These are phyloP conservation scores for Drosophila parabipectinata DNA, from an alignment of 1,140 invertebrate genomes.

Conservation along the genomic window DNA sequence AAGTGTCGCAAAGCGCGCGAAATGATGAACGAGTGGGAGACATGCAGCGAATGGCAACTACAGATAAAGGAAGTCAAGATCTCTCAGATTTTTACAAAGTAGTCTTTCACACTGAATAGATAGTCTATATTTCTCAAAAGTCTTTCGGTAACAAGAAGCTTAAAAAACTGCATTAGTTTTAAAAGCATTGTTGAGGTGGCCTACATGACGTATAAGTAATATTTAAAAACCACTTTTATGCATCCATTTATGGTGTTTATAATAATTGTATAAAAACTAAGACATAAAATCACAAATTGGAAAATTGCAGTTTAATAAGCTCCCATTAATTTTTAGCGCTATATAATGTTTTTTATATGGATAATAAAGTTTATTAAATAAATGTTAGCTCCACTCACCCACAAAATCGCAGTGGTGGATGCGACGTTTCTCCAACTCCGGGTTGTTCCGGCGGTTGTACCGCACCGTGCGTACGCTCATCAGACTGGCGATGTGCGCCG, in stretches of 20 bases:
- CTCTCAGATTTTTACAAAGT: neutral
- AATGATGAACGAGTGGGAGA: conserved; percentile 68
- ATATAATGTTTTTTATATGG: neutral
- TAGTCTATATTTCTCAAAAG: too few relatives aligned
- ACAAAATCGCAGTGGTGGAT: conserved; percentile 98
- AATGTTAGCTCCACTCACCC: conserved; percentile 87
- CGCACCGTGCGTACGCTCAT: conserved; percentile 83
- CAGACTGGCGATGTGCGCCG: conserved; percentile 75
- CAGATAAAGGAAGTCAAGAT: conserved; percentile 26
- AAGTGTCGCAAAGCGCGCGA: conserved; percentile 77
- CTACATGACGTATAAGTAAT: too few relatives aligned
- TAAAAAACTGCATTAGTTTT: too few relatives aligned
- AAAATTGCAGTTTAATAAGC: neutral
- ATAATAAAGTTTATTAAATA: neutral
- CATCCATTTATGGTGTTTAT: neutral
- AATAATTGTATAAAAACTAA: neutral
- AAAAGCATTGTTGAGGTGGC: too few relatives aligned
- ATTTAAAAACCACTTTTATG: too few relatives aligned
- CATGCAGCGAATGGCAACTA: conserved; percentile 61
- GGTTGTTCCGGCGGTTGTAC: conserved; percentile 97
- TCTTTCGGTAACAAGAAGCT: too few relatives aligned
- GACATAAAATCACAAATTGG: neutral
- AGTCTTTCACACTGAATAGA: neutral
- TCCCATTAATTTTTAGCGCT: neutral
- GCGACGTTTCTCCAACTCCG: conserved; percentile 96